These are phyloP conservation scores for Microctonus aethiopoides DNA, from an alignment of 2,888 invertebrate genomes.

Conservation along the genomic window DNA sequence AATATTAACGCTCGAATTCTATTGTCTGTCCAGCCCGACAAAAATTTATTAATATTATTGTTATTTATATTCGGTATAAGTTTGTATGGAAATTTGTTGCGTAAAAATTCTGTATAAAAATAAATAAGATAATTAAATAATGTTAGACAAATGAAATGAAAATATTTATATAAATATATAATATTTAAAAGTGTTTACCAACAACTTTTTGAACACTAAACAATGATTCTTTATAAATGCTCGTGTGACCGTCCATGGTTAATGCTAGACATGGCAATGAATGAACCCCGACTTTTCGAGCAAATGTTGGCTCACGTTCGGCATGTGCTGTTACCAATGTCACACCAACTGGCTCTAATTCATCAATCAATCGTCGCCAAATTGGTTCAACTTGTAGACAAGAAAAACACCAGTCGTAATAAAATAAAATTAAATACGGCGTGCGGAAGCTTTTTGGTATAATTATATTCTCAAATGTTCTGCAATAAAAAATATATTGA, in stretches of 20 bases:
- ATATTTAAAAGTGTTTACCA: conserved; percentile 69
- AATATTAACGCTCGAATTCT: conserved; percentile 90
- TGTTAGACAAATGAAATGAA: not conserved
- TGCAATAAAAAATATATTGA: too few relatives aligned
- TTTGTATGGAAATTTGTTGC: conserved; percentile 87
- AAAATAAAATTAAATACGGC: conserved; percentile 89
- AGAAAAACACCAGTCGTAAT: conserved; percentile 94
- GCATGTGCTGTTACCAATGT: conserved; percentile 87
- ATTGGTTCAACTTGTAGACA: conserved; percentile 90
- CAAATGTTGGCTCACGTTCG: conserved; percentile 81
- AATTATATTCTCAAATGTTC: conserved; percentile 88
- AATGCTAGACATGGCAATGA: conserved; percentile 85
- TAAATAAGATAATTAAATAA: conserved; percentile 10
- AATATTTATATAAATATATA: not conserved
- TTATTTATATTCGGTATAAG: conserved; percentile 79
- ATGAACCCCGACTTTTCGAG: conserved; percentile 82
- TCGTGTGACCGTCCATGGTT: conserved; percentile 84
- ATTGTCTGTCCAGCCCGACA: conserved; percentile 92
- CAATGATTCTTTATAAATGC: conserved; percentile 85
- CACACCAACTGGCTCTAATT: conserved; percentile 86
- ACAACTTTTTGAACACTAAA: conserved; percentile 84
- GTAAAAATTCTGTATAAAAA: conserved; percentile 78
- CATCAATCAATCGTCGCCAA: conserved; percentile 86
- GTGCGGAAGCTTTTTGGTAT: conserved; percentile 85
- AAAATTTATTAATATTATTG: conserved; percentile 79